Percentiles rank a stretch among this genome's conserved stretches.
Evolutionary conservation across 2,797 vertebrate species (phyloP).

Genomic region (Limosa lapponica): DNA sequence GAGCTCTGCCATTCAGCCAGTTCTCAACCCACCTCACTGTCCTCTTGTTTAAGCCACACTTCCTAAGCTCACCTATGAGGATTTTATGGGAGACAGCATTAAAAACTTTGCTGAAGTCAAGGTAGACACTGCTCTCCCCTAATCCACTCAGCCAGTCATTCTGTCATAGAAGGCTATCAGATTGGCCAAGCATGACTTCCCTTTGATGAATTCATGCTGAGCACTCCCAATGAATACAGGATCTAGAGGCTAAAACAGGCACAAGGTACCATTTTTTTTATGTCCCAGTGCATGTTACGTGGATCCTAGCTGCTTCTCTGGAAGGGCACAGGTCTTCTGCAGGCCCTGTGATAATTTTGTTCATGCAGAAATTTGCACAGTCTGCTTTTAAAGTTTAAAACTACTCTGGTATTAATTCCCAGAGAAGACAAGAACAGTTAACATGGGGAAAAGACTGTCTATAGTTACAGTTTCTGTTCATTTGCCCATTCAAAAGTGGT

Average conservation of each 20-base stretch:
- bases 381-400: not conserved
- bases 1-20: no score
- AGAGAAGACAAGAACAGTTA: not conserved
- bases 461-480: not conserved
- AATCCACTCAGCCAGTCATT: no score
- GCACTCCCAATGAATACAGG: not conserved
- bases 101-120: no score
- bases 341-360: not conserved
- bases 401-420: not conserved
- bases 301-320: not conserved
- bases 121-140: no score
- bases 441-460: not conserved
- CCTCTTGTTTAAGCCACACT: no score
- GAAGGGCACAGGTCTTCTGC: not conserved
- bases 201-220: no score
- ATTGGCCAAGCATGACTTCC: no score
- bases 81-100: no score
- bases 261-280: not conserved
- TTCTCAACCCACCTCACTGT: no score
- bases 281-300: accelerated
- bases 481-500: not conserved
- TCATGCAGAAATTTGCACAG: not conserved
- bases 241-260: not conserved
- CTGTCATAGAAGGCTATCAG: no score
- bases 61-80: no score